These are phyloP conservation scores for Percopsis omiscomaycus DNA, from an alignment of 2,797 vertebrate genomes.

Conservation along the genomic window DNA sequence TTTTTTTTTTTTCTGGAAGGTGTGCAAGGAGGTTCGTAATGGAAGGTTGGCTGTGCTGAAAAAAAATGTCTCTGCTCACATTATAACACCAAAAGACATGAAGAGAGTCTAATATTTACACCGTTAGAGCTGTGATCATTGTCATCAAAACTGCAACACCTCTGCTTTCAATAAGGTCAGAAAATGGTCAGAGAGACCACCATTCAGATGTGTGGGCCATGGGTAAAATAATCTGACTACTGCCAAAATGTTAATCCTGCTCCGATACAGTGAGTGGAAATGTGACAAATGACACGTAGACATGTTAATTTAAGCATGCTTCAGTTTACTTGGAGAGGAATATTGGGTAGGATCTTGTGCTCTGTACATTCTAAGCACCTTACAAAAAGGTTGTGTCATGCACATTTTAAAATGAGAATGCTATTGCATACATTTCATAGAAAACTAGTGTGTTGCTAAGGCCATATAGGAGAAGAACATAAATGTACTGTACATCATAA, in stretches of 20 bases:
- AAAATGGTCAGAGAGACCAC: constrained; percentile 56
- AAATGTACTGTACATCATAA: constrained; percentile 24
- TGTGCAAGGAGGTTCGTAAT: too few relatives aligned
- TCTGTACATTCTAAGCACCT: constrained; percentile 22
- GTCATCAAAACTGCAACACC: constrained; percentile 51
- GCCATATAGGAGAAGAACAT: constrained; percentile 29
- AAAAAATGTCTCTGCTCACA: too few relatives aligned
- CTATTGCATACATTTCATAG: constrained; percentile 6
- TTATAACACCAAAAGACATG: too few relatives aligned
- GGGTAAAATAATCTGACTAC: constrained; percentile 70
- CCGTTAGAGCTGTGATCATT: too few relatives aligned
- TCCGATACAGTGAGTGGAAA: too few relatives aligned
- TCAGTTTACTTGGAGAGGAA: constrained; percentile 24
- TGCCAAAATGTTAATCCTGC: too few relatives aligned
- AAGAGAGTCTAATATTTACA: too few relatives aligned
- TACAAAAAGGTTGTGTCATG: constrained; percentile 32
- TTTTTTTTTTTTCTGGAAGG: too few relatives aligned
- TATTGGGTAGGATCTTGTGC: constrained; percentile 25
- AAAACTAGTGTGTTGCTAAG: constrained; percentile 33
- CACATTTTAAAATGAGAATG: constrained; percentile 30
- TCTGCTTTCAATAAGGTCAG: constrained; percentile 73
- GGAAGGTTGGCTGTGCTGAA: too few relatives aligned
- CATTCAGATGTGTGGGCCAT: constrained; percentile 79
- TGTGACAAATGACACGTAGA: too few relatives aligned
- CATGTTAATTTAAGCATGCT: constrained; percentile 37